A percentile compares a stretch with the other conserved stretches of the same genome.
phyloP scores from a whole-genome alignment of 2,888 invertebrate species.

The Vannuccia rotundouncinata region DNA sequence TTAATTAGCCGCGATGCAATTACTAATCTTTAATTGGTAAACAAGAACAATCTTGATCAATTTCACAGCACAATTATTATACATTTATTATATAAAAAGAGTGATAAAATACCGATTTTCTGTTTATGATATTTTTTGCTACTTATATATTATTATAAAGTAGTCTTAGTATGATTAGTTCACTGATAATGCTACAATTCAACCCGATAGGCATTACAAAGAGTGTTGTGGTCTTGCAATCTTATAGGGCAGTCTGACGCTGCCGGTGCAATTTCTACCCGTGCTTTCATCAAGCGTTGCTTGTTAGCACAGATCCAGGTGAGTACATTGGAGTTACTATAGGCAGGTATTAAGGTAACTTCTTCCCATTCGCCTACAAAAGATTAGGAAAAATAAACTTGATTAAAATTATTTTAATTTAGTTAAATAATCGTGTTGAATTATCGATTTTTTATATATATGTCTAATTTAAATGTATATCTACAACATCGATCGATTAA shows the following conservation, averaged over 20 bases:
- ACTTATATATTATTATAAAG: neutral
- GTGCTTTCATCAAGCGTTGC: neutral
- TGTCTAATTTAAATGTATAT: too few relatives aligned
- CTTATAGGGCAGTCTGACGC: neutral
- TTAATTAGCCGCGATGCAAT: too few relatives aligned
- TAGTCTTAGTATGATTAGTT: neutral
- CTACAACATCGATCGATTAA: too few relatives aligned
- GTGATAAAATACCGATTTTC: neutral
- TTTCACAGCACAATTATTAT: neutral
- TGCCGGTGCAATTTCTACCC: neutral
- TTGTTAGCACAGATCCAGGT: neutral
- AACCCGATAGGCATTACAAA: neutral
- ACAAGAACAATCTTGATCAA: too few relatives aligned
- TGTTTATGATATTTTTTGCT: neutral
- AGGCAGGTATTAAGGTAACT: neutral
- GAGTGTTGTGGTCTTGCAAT: neutral
- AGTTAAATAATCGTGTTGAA: too few relatives aligned
- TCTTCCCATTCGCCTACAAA: neutral
- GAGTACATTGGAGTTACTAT: neutral
- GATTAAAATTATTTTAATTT: too few relatives aligned
- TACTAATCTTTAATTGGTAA: too few relatives aligned
- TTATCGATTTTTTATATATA: too few relatives aligned
- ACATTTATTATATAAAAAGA: neutral
- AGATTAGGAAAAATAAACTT: too few relatives aligned
- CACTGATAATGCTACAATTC: neutral